A percentile compares a stretch with the other conserved stretches of the same genome.
Conservation (phyloP, 2,797 vertebrate species). For the Hydrolagus colliei region DNA sequence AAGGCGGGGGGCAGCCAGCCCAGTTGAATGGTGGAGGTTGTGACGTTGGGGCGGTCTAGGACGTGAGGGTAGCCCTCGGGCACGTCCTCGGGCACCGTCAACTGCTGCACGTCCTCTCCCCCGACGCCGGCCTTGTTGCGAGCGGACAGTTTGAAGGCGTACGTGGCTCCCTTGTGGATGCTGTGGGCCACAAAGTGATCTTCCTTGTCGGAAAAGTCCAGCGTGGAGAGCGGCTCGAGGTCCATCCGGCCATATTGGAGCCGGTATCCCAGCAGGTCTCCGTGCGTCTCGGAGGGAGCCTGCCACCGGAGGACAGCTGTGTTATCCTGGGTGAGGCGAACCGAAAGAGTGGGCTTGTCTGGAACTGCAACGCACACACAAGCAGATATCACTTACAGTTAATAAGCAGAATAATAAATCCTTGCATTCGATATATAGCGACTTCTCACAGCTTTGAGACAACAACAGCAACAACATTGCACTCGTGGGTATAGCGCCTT, state of each 20-base stretch:
- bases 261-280: constrained; percentile 82
- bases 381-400: no score
- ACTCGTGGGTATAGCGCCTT: no score
- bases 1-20: constrained; percentile 88
- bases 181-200: constrained; percentile 64
- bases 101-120: constrained; percentile 71
- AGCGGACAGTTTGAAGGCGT: constrained; percentile 83
- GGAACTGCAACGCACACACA: constrained; percentile 64
- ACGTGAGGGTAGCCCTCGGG: constrained; percentile 86
- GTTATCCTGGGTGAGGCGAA: constrained; percentile 75
- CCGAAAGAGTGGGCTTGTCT: constrained; percentile 77
- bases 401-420: no score
- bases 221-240: constrained; percentile 66
- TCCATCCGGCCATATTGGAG: constrained; percentile 88
- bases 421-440: no score
- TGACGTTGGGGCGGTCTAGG: constrained; percentile 71
- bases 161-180: constrained; percentile 85
- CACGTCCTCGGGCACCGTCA: constrained; percentile 75
- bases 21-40: constrained; percentile 79
- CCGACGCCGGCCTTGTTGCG: constrained; percentile 84
- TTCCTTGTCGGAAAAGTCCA: constrained; percentile 78
- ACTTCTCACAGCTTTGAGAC: no score
- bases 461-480: no score
- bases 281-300: constrained; percentile 57
- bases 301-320: constrained; percentile 80